Base-by-base conservation (phyloP, 2,888 invertebrate genomes). In the Crioceris asparagi region DNA sequence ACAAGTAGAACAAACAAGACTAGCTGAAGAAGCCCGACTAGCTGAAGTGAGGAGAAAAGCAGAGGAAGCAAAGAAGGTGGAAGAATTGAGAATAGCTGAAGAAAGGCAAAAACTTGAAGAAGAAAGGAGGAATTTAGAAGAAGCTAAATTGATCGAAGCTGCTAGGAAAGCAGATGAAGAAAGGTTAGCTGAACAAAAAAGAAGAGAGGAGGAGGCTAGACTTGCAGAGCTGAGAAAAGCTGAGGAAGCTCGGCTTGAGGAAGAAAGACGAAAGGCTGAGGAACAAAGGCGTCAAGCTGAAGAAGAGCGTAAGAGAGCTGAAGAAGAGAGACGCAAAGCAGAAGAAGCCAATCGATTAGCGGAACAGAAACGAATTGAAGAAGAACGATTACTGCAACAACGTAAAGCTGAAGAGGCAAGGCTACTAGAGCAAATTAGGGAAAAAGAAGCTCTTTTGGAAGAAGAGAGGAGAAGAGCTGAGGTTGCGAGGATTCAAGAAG, bases 181-280 rank as follows among this genome's bases (percentile, higher is more conserved):
- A 8, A 52, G 49, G 36, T 41, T 36, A 31, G 48, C 40, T 2
- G 48, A 40, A 44, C 52, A 45, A 47, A 42, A 31, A 14, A 41
- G 36, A 11, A 34, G 36, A 21, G 46, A 50, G 44, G 49, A 51
- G 43, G 38, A 54, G 41, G 44, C 51, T 38, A 44, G 46, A 18
- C n/a, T 38, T 23, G 50, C 52, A 17, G 53, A 54, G 42, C 61
- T 32, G 42, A 64, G 47, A 40, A 27, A 40, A 33, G 50, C 51
- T n/a, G 52, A 55, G 45, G 63, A 36, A 44, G 64, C 46, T 49
- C 60, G 46, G 52, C 32, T 54, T 17, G 50, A 57, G 15, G 50
- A 51, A 30, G 55, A 54, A 46, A 42, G 44, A 2, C 44, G 43
- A 39, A 38, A 39, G 38, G 50, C 48, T 5, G 51, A 53, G 43